phyloP scores from a whole-genome alignment of 2,888 invertebrate species.

The Emmelina monodactyla region DNA sequence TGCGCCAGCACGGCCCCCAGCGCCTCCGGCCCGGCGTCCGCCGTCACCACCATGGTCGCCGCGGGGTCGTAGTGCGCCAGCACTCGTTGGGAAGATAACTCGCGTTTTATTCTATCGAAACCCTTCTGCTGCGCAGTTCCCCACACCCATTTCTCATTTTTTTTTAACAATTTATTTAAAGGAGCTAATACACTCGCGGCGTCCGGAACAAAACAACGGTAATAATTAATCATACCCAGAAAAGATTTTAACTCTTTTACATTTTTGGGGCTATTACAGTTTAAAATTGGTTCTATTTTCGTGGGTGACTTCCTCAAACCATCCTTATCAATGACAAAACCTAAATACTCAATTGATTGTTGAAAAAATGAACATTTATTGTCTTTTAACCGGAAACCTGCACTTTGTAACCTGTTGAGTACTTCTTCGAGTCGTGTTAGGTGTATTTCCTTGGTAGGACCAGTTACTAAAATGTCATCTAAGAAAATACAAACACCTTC shows the following conservation, averaged over 20 bases:
- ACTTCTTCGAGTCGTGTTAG: too few relatives aligned
- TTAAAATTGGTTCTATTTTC: too few relatives aligned
- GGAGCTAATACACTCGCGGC: conserved; percentile 8
- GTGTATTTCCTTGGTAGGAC: too few relatives aligned
- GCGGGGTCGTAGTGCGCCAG: conserved; percentile 11
- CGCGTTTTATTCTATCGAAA: conserved; percentile 4
- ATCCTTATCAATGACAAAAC: neutral
- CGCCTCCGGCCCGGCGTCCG: conserved; percentile 11
- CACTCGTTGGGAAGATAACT: conserved; percentile 8
- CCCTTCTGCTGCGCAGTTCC: conserved; percentile 4
- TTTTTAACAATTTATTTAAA: conserved; percentile 6
- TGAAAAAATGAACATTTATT: neutral
- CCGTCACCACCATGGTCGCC: conserved; percentile 3
- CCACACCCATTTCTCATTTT: conserved; percentile 10
- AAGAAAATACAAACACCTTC: neutral
- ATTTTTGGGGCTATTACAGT: too few relatives aligned
- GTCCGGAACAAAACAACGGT: conserved; percentile 10
- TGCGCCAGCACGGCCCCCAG: conserved; percentile 11
- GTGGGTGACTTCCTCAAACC: neutral
- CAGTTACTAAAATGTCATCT: conserved; percentile 1
- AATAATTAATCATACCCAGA: conserved; percentile 12
- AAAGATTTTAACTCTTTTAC: too few relatives aligned
- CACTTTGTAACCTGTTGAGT: neutral
- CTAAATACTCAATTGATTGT: neutral
- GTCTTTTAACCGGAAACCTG: neutral